Percentiles rank a stretch among this genome's conserved stretches.
phyloP scores from a whole-genome alignment of 1,140 invertebrate genomes.

The Doryteuthis pealeii region DNA sequence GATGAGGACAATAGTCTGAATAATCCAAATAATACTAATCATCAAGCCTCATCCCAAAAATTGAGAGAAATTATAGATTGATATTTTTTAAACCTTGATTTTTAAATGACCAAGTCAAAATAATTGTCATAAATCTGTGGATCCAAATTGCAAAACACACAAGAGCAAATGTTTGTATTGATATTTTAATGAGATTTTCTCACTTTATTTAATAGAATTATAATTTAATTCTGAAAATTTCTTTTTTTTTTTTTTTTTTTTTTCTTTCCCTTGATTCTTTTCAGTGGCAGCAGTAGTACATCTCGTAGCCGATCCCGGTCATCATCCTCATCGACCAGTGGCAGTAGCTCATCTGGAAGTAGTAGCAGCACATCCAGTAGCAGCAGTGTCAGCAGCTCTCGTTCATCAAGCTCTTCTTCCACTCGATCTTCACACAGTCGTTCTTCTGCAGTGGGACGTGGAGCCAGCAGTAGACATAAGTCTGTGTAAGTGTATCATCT shows the following conservation, averaged over 20 bases:
- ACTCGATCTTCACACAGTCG: slow-evolving; percentile 37
- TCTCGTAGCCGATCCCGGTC: slow-evolving; percentile 38
- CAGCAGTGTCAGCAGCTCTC: slow-evolving; percentile 37
- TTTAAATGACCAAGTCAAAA: too few relatives aligned
- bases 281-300: slow-evolving; percentile 10
- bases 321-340: slow-evolving; percentile 23
- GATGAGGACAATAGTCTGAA: too few relatives aligned
- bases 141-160: too few relatives aligned
- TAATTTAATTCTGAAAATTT: too few relatives aligned
- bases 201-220: too few relatives aligned
- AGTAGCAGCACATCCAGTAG: slow-evolving; percentile 42
- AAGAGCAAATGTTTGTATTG: too few relatives aligned
- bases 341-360: slow-evolving; percentile 29
- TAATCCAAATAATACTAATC: too few relatives aligned
- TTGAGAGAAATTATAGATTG: too few relatives aligned
- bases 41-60: too few relatives aligned
- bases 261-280: background rate
- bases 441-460: background rate
- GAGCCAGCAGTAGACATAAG: slow-evolving; percentile 7
- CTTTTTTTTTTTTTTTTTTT: background rate
- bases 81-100: too few relatives aligned
- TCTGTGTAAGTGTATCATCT: slow-evolving; percentile 11
- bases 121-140: too few relatives aligned
- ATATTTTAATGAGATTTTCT: too few relatives aligned
- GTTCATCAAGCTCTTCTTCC: slow-evolving; percentile 42